Base-by-base conservation (phyloP, 2,113 vertebrate genomes). In the Pygoscelis adeliae region DNA sequence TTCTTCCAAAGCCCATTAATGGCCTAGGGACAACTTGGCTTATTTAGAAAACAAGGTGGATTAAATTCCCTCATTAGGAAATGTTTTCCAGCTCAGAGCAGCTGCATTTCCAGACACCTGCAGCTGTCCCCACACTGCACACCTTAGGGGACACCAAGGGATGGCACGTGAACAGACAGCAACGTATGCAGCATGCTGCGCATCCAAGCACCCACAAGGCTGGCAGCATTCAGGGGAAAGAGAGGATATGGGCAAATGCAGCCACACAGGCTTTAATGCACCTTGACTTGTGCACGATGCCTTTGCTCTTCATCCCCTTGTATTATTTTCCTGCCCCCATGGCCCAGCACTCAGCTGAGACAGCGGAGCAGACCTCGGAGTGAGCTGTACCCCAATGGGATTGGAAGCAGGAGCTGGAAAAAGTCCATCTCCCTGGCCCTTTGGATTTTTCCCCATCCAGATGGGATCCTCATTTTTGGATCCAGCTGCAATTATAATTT, bases 101-200 rank as follows among this genome's bases (percentile, higher is more conserved):
- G 70, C 44, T 69, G 47, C 52, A 52, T 88, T 96, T 83, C 52
- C 79, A 90, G 27, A 25, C 58, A 73, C 36, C 58, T 62, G 32
- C 36, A 87, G n/a, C 32, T 59, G 22, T 71, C 46, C 47, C 62
- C 71, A 44, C 62, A 34, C 76, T 67, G 44, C 52, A 83, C 14
- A 29, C 13, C 72, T 65, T 15, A 38, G 58, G 53, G 47, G 67
- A 63, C 79, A 52, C 36, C 9, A 7, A 67, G 58, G 32, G 44
- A 42, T 5, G 4, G 66, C n/a, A 61, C 2, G 4, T 4, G 40
- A 73, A 80, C 22, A 46, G 66, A 7, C 46, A 61, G 47, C 30
- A 34, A 18, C 0, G 4, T 9, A 18, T 1, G 12, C 66, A 53
- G 26, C 0, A 0, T 15, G 23, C 50, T 50, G 36, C 3, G 0